These are phyloP conservation scores for Smutsia gigantea DNA, from an alignment of 2,797 vertebrate species.

Conservation along the genomic window DNA sequence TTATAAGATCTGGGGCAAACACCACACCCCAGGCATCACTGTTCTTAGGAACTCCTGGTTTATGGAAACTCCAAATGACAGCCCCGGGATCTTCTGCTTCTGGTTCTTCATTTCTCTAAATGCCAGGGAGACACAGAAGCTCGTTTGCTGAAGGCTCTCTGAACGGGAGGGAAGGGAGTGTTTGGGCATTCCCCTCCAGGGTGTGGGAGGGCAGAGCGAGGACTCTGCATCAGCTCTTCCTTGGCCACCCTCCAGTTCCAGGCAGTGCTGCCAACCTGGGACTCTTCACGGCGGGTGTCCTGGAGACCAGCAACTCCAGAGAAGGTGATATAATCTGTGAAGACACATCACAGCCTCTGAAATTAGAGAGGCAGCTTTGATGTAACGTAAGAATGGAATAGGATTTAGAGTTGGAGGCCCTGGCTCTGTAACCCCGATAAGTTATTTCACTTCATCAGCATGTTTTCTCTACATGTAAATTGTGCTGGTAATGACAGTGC, in stretches of 20 bases:
- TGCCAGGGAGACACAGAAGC: not conserved
- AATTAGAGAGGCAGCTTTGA: not conserved
- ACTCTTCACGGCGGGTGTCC: not conserved
- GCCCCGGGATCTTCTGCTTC: conserved; percentile 48
- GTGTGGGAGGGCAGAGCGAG: not conserved
- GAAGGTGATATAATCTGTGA: not conserved
- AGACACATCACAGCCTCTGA: not conserved
- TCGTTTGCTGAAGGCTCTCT: not conserved
- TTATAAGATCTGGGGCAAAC: conserved; percentile 3
- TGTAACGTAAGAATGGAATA: not conserved
- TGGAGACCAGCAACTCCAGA: not conserved
- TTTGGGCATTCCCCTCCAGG: not conserved
- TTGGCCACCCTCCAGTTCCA: not conserved
- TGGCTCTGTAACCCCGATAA: not conserved
- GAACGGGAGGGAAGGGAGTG: conserved; percentile 34
- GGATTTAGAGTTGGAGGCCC: not conserved
- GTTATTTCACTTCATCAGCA: not conserved
- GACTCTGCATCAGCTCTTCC: not conserved
- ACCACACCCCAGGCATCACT: not conserved
- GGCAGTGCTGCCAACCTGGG: not conserved
- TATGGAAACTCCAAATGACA: conserved; percentile 46
- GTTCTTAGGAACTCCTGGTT: conserved; percentile 58
- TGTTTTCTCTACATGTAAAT: not conserved
- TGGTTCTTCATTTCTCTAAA: conserved; percentile 32
- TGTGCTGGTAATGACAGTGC: not conserved